Conservation (phyloP, 2,888 invertebrate genomes). For the Enoplolaimus lenunculus region DNA sequence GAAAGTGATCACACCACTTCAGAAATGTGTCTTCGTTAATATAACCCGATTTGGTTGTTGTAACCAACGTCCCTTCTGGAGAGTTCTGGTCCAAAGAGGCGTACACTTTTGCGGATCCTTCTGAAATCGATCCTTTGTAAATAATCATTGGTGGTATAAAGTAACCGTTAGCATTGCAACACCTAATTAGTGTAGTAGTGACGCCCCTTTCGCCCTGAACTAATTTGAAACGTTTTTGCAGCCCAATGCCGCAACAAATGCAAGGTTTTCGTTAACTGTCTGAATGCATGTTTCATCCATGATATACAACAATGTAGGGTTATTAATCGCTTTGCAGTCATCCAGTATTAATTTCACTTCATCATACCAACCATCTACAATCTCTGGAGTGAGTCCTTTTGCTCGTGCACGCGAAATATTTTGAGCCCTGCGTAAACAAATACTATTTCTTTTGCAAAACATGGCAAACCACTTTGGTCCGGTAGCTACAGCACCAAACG, state of each 20-base stretch:
- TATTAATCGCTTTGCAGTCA: background rate
- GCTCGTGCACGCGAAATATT: conserved; percentile 10
- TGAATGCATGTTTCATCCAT: conserved; percentile 15
- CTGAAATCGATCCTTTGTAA: conserved; percentile 3
- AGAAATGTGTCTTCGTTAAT: background rate
- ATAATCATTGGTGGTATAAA: conserved; percentile 1
- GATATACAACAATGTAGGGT: background rate
- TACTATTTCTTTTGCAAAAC: background rate
- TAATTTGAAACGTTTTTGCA: background rate
- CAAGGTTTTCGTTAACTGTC: conserved; percentile 3
- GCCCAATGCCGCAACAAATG: conserved; percentile 2
- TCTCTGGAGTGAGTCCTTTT: background rate
- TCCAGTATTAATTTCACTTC: background rate
- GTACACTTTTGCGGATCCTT: background rate
- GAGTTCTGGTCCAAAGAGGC: background rate
- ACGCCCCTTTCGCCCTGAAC: background rate
- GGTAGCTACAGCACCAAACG: background rate
- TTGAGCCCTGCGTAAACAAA: background rate
- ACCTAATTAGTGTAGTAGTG: background rate
- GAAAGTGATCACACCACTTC: conserved; percentile 12
- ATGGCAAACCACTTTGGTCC: background rate
- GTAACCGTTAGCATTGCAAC: conserved; percentile 3
- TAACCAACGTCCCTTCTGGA: conserved; percentile 1
- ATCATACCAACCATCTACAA: conserved; percentile 10
- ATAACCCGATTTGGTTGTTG: conserved; percentile 11